A percentile compares a stretch with the other conserved stretches of the same genome.
Conservation (phyloP, 2,888 invertebrate species). For the Lochmaea capreae region DNA sequence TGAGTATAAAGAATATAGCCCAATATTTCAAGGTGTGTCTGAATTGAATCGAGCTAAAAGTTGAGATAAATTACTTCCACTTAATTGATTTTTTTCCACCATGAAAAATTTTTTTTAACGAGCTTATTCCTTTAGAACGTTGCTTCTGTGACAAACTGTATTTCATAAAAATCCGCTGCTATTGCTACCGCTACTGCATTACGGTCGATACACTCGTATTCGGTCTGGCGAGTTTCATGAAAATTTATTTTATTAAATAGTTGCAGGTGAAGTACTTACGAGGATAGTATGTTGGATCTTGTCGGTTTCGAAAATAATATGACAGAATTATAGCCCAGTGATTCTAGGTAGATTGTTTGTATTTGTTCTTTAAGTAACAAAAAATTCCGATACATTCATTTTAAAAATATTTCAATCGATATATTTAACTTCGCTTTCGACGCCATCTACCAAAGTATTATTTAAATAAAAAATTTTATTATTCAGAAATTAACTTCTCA, state of each 20-base stretch:
- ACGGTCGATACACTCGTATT: conserved; percentile 21
- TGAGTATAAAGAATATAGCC: too few relatives aligned
- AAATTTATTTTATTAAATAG: conserved; percentile 21
- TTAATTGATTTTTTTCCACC: too few relatives aligned
- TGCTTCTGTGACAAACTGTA: neutral
- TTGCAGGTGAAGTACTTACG: conserved; percentile 12
- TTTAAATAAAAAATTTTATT: too few relatives aligned
- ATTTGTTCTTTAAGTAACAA: too few relatives aligned
- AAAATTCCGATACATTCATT: too few relatives aligned
- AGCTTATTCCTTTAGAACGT: too few relatives aligned
- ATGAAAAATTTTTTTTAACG: too few relatives aligned
- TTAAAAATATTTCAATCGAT: neutral
- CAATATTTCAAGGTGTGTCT: too few relatives aligned
- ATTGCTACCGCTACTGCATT: conserved; percentile 13
- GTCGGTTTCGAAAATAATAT: neutral
- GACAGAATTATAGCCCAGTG: neutral
- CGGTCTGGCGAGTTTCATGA: conserved; percentile 7
- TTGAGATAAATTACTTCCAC: too few relatives aligned
- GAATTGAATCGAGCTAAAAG: too few relatives aligned
- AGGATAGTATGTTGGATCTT: neutral
- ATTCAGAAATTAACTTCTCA: too few relatives aligned
- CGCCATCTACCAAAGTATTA: too few relatives aligned
- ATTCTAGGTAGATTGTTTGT: neutral
- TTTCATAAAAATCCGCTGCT: neutral
- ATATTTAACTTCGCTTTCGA: neutral